Evolutionary conservation across 2,113 vertebrate genomes (phyloP).

Genomic region (Macroglossus sobrinus): DNA sequence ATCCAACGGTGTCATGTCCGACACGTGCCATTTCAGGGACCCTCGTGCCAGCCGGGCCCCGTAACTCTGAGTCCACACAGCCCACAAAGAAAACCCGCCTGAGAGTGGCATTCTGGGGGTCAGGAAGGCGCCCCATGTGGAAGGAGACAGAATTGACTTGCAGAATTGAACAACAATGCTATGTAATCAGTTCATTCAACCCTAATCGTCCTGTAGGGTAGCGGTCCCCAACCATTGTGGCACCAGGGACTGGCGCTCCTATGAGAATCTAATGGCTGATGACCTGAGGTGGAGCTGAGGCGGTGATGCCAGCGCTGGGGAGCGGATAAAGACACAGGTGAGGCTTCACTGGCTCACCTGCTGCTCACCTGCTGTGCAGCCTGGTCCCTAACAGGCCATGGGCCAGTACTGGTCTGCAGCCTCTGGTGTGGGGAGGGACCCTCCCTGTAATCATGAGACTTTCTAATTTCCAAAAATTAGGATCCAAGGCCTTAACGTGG

Average conservation of each 20-base stretch:
- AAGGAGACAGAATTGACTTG: not conserved
- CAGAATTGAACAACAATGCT: not conserved
- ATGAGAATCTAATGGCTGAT: no score
- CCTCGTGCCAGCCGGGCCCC: no score
- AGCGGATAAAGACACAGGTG: no score
- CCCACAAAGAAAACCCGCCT: not conserved
- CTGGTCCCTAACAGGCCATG: no score
- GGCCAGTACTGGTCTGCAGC: no score
- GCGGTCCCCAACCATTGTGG: no score
- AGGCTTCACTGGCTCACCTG: no score
- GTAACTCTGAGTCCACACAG: not conserved
- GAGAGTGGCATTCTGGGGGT: accelerated
- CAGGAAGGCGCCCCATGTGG: not conserved
- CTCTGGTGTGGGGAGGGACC: no score
- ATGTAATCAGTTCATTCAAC: not conserved
- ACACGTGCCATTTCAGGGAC: not conserved
- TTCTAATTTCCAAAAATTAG: not conserved
- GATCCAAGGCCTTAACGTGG: not conserved
- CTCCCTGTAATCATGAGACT: not conserved
- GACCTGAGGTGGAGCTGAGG: no score
- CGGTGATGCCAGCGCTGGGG: no score
- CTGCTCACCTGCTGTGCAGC: no score
- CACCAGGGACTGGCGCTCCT: no score
- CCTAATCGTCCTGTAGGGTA: not conserved
- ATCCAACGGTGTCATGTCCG: accelerated